These are phyloP conservation scores for Atractosteus spatula DNA, from an alignment of 2,113 vertebrate species.

Conservation along the genomic window DNA sequence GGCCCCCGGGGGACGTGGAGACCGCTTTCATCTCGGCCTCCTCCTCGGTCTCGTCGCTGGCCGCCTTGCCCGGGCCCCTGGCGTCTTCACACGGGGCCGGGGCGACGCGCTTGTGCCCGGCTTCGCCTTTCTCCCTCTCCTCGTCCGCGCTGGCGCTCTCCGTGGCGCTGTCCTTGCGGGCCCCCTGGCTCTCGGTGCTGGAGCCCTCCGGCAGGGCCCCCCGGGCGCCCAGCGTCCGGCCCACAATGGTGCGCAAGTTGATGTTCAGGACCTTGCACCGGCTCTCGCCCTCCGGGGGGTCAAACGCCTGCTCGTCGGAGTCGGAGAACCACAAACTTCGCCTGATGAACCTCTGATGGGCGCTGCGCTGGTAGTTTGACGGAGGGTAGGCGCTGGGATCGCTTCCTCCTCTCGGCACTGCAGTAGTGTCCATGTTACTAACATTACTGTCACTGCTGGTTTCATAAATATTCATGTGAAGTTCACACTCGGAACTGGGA, in stretches of 20 bases:
- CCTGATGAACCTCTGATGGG: constrained; percentile 84
- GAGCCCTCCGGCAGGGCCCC: constrained; percentile 45
- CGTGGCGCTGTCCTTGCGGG: constrained; percentile 38
- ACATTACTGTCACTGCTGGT: constrained; percentile 52
- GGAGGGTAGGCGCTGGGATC: constrained; percentile 58
- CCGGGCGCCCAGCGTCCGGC: constrained; percentile 52
- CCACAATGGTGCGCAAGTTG: constrained; percentile 57
- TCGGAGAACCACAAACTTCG: constrained; percentile 87
- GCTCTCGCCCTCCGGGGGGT: constrained; percentile 66
- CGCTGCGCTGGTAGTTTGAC: constrained; percentile 57
- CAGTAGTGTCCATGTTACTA: constrained; percentile 54
- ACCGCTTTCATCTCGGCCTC: constrained; percentile 94
- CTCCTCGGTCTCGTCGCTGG: constrained; percentile 82
- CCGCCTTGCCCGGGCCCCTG: constrained; percentile 63
- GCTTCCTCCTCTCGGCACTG: constrained; percentile 57
- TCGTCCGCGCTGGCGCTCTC: constrained; percentile 46
- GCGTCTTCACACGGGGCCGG: constrained; percentile 45
- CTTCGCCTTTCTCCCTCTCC: constrained; percentile 44
- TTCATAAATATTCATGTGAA: constrained; percentile 35
- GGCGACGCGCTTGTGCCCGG: constrained; percentile 43
- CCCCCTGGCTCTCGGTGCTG: constrained; percentile 46
- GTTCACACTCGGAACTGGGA: constrained; percentile 42
- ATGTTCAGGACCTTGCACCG: constrained; percentile 45
- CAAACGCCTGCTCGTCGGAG: constrained; percentile 75
- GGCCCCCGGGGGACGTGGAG: constrained; percentile 88